Evolutionary conservation across 2,113 vertebrate species (phyloP), one percentile per base, ranked within the genome.

Genomic region (Irena cyanogastra): DNA sequence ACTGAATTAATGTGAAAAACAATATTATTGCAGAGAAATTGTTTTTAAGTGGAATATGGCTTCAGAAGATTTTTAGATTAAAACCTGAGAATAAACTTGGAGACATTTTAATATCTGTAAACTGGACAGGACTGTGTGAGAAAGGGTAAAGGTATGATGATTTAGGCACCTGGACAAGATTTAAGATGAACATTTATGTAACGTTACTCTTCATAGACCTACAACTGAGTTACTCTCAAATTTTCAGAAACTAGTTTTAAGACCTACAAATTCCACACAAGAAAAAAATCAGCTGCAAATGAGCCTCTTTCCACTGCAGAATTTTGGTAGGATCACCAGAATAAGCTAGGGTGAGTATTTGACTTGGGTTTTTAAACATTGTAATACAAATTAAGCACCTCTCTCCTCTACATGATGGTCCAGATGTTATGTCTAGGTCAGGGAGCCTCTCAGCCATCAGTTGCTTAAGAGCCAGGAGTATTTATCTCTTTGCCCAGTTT

Each of bases 151-250:
- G 68, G 0, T 9, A 42, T 16, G 30, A 57, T 27, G 11, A 39
- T 53, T 53, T 53, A 11, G 70, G 26, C 5, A 60, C 6, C 22
- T 66, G 50, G 26, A n/a, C 6, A 59, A 41, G 41, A 31, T 9
- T 19, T 63, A n/a, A 65, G 13, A 30, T n/a, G 13, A 15, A 14
- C 6, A 30, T 82, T 54, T 89, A 31, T 16, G n/a, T 37, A 68
- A n/a, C 0, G 0, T 44, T 76, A 47, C 26, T 66, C 21, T 59
- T 89, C 61, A 45, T 0, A 6, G 27, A 50, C 15, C 12, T 78
- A 28, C 30, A 71, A 49, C 7, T 60, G 4, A 41, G 7, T n/a
- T 54, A 50, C 14, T 84, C 10, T 33, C 20, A 72, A 53, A 21
- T 90, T 76, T 79, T 90, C 53, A 80, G 14, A 61, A 88, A 30